Percentiles rank a stretch among this genome's conserved stretches.
Evolutionary conservation across 2,797 vertebrate genomes (phyloP).

Genomic region (Typhlichthys subterraneus): DNA sequence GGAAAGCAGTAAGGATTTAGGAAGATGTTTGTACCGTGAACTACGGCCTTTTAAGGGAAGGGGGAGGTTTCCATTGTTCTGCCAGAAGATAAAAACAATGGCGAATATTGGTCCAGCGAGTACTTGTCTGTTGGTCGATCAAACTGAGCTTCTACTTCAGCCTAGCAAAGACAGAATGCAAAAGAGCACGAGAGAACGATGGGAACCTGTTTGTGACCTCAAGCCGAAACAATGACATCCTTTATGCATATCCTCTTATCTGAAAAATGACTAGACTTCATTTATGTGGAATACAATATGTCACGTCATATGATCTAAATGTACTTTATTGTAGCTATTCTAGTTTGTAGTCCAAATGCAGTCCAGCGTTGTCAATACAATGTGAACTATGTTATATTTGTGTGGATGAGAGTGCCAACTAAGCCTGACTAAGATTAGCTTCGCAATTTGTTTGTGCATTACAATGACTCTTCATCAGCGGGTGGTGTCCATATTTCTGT

Average conservation of each 20-base stretch:
- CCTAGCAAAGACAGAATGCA: conserved; percentile 58
- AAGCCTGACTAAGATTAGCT: conserved; percentile 88
- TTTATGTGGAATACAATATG: conserved; percentile 86
- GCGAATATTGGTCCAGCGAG: conserved; percentile 57
- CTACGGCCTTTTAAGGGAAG: conserved; percentile 58
- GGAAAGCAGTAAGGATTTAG: conserved; percentile 60
- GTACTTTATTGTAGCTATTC: conserved; percentile 86
- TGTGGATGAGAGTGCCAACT: conserved; percentile 86
- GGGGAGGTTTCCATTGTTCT: conserved; percentile 40
- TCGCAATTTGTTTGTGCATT: conserved; percentile 86
- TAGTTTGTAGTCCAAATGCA: conserved; percentile 88
- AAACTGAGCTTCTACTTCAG: conserved; percentile 50
- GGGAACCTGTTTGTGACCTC: conserved; percentile 79
- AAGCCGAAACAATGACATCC: conserved; percentile 79
- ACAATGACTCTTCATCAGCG: conserved; percentile 81
- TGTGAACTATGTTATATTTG: conserved; percentile 87
- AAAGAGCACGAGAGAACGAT: conserved; percentile 57
- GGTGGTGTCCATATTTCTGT: conserved; percentile 86
- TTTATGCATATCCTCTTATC: conserved; percentile 83
- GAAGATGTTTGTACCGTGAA: conserved; percentile 47
- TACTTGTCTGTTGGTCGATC: conserved; percentile 51
- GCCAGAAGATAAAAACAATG: conserved; percentile 41
- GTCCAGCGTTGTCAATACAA: conserved; percentile 85
- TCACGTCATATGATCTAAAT: conserved; percentile 87
- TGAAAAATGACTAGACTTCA: conserved; percentile 80